phyloP scores from a whole-genome alignment of 2,797 vertebrate genomes.

The Gallinago stenura region DNA sequence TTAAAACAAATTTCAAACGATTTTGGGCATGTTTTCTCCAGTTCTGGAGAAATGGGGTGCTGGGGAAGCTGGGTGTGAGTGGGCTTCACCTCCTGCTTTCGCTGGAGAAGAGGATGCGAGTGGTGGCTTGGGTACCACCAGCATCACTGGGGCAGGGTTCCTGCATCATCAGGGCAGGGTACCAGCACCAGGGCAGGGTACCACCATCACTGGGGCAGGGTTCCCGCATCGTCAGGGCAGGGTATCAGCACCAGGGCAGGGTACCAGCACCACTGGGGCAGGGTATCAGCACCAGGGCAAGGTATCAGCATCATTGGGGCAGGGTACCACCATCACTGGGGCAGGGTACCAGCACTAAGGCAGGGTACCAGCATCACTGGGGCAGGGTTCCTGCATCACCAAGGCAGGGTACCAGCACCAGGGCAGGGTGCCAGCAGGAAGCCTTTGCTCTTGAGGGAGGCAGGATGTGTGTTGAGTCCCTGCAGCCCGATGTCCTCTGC shows the following conservation, averaged over 20 bases:
- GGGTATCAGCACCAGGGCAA: no score
- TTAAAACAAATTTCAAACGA: not conserved
- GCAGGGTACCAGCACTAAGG: not conserved
- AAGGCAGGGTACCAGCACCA: not conserved
- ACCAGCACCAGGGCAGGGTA: not conserved
- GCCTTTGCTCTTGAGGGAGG: not conserved
- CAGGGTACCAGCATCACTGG: no score
- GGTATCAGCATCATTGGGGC: no score
- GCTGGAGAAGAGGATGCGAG: not conserved
- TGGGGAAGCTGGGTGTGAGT: not conserved
- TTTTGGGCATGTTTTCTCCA: not conserved
- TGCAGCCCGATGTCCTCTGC: rapidly evolving
- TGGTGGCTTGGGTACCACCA: not conserved
- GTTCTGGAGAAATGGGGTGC: not conserved
- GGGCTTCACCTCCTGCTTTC: not conserved
- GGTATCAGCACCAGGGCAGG: no score
- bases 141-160: not conserved
- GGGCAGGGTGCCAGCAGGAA: not conserved
- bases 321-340: no score
- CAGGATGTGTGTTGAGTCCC: rapidly evolving
- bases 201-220: not conserved
- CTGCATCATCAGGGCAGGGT: not conserved
- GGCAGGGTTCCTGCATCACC: not conserved
- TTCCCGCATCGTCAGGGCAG: no score
- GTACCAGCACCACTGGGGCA: not conserved